Evolutionary conservation across 2,797 vertebrate genomes (phyloP), one percentile per base, ranked within the genome.

Genomic region (Sebastolobus altivelis): DNA sequence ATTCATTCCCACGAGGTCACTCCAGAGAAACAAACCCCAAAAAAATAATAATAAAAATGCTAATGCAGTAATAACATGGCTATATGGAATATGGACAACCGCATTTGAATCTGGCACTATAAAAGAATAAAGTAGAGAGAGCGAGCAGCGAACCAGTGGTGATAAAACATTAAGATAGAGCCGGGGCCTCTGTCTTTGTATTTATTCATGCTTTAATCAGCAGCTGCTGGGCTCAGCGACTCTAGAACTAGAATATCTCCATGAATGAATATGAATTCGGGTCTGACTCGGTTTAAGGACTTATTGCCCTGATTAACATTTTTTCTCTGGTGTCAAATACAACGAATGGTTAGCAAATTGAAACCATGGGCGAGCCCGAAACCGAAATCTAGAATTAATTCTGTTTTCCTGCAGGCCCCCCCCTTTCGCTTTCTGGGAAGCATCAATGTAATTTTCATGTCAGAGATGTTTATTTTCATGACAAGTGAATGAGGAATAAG

Each of bases 391-490:
- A 8, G 40, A 85, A 75, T 87, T 49, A 71, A 78, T 78, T 73
- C 29, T 5, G 43, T 66, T 52, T 43, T 29, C 31, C 76, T 65
- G 29, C 52, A 8, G 68, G 9, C 61, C 6, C 12, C 5, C 14
- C 18, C 13, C 25, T 6, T 73, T 62, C 2, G 0, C 75, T 77
- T 29, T 37, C 60, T 79, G 8, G 0, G 73, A 55, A 59, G 78
- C 81, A 3, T 18, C 11, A 0, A 62, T 78, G 79, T 83, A 62
- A 88, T 83, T 81, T 62, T 81, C 76, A 78, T 80, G 37, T 65
- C 78, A 65, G 73, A 65, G 16, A 89, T 86, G 83, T 91, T 88
- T 83, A 73, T 85, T 83, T 82, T 81, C 29, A 31, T 54, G 77
- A 77, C 61, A 66, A 43, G 22, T 55, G 74, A 81, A 75, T 55